These are phyloP conservation scores for Nasonia longicornis DNA, from an alignment of 1,140 invertebrate species.

Conservation along the genomic window DNA sequence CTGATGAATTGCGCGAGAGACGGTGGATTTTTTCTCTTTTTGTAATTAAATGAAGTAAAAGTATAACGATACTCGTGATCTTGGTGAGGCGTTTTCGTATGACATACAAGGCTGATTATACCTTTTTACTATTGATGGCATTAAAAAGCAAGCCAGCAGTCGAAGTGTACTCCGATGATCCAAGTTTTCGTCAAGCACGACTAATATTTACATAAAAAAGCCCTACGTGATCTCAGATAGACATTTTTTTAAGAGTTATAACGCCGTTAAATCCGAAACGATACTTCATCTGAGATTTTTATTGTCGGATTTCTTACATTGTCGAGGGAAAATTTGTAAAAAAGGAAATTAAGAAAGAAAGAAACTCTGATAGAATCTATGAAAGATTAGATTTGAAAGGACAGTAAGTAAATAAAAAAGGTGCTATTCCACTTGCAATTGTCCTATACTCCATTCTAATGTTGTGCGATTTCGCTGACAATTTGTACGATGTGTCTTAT, in stretches of 20 bases:
- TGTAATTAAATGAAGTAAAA: conserved; percentile 10
- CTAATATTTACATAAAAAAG: neutral
- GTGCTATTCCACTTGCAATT: conserved; percentile 33
- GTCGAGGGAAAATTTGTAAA: conserved; percentile 25
- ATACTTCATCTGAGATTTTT: conserved; percentile 34
- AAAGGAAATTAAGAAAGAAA: neutral
- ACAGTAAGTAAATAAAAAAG: conserved; percentile 20
- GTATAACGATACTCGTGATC: neutral
- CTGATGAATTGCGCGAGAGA: neutral
- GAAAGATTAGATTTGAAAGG: conserved; percentile 30
- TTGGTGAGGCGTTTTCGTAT: conserved; percentile 23
- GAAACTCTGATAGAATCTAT: conserved; percentile 3
- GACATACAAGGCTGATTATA: conserved; percentile 12
- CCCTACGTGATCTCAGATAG: neutral
- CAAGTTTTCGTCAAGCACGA: neutral
- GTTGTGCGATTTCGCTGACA: conserved; percentile 33
- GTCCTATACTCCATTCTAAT: conserved; percentile 22
- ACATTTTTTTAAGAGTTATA: conserved; percentile 2
- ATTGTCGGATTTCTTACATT: conserved; percentile 2
- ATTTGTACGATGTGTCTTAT: conserved; percentile 43
- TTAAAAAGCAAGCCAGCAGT: neutral
- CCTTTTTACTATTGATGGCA: conserved; percentile 17
- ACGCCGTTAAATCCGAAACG: neutral
- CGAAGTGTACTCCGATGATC: neutral
- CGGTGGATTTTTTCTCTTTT: conserved; percentile 17